phyloP scores from a whole-genome alignment of 2,113 vertebrate genomes.

The Vulpes vulpes region DNA sequence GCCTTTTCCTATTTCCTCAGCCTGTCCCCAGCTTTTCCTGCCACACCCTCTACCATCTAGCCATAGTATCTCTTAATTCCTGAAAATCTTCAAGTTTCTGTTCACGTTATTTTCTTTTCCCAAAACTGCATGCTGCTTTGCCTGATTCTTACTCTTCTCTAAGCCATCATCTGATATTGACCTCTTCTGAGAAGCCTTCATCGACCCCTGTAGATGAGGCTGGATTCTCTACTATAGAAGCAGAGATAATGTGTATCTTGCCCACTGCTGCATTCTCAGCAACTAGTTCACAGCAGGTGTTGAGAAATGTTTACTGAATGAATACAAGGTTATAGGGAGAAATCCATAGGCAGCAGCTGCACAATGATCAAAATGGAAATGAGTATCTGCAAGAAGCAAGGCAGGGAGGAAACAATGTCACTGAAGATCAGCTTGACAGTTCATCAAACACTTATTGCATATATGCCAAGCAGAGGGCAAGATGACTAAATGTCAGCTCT shows the following conservation, averaged over 20 bases:
- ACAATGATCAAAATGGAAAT: background rate
- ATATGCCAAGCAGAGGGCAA: background rate
- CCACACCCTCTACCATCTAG: background rate
- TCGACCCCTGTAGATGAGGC: background rate
- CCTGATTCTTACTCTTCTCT: background rate
- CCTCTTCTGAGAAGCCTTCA: background rate
- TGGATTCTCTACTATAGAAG: background rate
- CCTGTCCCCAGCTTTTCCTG: background rate
- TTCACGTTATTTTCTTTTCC: background rate
- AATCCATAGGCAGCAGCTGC: background rate
- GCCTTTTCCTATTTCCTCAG: background rate
- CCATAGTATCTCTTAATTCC: background rate
- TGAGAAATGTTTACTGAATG: background rate
- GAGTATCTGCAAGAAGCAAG: background rate
- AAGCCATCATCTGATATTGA: background rate
- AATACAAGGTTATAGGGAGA: background rate
- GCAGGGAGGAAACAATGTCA: background rate
- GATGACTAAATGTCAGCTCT: background rate
- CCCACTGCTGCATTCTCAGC: background rate
- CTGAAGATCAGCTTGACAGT: background rate
- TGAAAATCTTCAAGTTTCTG: background rate
- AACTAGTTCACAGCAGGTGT: background rate
- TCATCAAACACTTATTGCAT: background rate
- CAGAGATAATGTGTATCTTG: background rate
- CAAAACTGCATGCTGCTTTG: background rate